These are phyloP conservation scores for Drosophila grimshawi DNA, from an alignment of 1,140 invertebrate species.

Conservation along the genomic window DNA sequence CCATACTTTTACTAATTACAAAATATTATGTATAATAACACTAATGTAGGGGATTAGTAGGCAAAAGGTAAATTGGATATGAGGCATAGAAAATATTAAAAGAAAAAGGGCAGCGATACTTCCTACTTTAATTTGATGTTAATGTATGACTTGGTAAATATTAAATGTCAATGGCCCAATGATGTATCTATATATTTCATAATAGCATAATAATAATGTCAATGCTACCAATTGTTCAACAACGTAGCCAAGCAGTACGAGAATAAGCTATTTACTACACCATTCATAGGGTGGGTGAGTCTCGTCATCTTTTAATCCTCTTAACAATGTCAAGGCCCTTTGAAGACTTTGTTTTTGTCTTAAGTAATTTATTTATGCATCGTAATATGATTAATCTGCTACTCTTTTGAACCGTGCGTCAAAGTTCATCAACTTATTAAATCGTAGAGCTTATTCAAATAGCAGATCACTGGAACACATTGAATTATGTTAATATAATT, in stretches of 20 bases:
- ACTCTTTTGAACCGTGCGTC: neutral
- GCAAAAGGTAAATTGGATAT: neutral
- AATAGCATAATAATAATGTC: no score
- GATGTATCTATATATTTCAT: neutral
- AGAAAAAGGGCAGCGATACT: neutral
- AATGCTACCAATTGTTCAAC: neutral
- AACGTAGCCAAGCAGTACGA: no score
- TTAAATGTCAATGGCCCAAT: neutral
- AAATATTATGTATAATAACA: neutral
- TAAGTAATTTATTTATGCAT: neutral
- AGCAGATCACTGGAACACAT: no score
- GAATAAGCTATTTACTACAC: no score
- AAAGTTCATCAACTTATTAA: neutral
- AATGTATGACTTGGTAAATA: neutral
- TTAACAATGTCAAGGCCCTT: neutral
- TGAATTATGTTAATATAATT: no score
- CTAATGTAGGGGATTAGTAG: no score
- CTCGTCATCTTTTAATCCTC: neutral
- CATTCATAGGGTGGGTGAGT: neutral
- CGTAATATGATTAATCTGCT: conserved; percentile 12
- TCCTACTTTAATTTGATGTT: neutral
- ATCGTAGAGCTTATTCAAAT: no score
- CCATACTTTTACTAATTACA: neutral
- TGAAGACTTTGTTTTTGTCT: neutral
- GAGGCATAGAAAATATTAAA: neutral